phyloP scores from a whole-genome alignment of 2,113 vertebrate genomes.

The Nansenia antarctica region DNA sequence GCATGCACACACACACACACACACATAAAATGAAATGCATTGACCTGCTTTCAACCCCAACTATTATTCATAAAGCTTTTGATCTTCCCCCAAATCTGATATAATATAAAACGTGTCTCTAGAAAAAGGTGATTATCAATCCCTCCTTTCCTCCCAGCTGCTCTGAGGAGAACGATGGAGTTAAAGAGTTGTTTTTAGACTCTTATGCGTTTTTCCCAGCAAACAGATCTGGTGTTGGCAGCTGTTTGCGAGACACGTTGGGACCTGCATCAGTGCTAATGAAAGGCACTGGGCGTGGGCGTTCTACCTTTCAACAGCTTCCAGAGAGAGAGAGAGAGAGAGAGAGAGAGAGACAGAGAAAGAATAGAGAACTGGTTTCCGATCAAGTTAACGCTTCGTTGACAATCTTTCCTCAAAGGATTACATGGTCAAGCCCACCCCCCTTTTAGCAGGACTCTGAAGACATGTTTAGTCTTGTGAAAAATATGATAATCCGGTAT shows the following conservation, averaged over 20 bases:
- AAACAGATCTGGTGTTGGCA: constrained; percentile 33
- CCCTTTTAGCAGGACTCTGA: no score
- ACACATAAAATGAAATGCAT: constrained; percentile 3
- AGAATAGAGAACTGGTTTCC: background rate
- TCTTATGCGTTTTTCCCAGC: constrained; percentile 24
- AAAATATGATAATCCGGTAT: no score
- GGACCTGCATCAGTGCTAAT: constrained; percentile 55
- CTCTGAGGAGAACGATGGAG: background rate
- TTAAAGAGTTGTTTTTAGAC: constrained; percentile 16
- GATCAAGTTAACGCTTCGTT: constrained; percentile 37
- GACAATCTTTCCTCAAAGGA: no score
- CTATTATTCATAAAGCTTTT: constrained; percentile 8
- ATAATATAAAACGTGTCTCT: background rate
- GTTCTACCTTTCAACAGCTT: constrained; percentile 49
- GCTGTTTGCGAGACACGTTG: constrained; percentile 51
- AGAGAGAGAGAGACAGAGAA: constrained; percentile 14
- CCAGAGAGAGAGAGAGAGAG: constrained; percentile 22
- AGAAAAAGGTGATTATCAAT: no score
- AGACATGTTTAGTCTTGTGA: no score
- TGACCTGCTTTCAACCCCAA: no score
- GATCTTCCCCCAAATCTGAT: background rate
- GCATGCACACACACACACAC: background rate
- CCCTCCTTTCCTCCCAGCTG: background rate
- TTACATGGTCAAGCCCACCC: no score
- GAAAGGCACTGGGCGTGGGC: constrained; percentile 62